Conservation (phyloP, 2,888 invertebrate genomes). For the Maniola hyperantus region DNA sequence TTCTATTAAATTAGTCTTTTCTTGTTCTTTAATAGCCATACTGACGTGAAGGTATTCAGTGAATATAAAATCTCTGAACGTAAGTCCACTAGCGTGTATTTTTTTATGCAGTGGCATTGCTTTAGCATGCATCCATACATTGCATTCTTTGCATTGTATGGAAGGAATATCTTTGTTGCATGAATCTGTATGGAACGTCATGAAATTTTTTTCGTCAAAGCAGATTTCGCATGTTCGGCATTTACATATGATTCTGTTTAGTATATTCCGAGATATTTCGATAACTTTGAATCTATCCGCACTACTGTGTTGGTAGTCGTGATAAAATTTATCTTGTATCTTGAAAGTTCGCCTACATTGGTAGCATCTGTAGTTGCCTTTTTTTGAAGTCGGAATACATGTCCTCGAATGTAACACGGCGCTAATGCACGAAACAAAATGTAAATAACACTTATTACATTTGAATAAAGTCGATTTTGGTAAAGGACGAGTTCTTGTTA, state of each 20-base stretch:
- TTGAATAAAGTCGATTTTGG: conserved; percentile 36
- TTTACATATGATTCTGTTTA: conserved; percentile 46
- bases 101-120: conserved; percentile 37
- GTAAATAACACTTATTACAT: conserved; percentile 41
- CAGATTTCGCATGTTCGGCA: conserved; percentile 51
- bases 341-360: conserved; percentile 50
- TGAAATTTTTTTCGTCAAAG: conserved; percentile 49
- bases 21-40: not conserved
- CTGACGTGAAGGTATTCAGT: conserved; percentile 17
- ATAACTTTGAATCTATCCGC: conserved; percentile 48
- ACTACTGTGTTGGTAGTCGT: conserved; percentile 51
- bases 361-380: conserved; percentile 36
- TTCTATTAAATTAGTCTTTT: not conserved
- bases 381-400: conserved; percentile 25
- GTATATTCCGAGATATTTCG: conserved; percentile 38
- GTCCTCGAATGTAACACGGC: conserved; percentile 35
- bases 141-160: conserved; percentile 45
- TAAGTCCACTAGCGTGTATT: conserved; percentile 36
- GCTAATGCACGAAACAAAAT: conserved; percentile 34
- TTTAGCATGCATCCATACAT: conserved; percentile 37
- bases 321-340: conserved; percentile 41
- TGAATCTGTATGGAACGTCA: conserved; percentile 41
- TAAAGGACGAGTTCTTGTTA: not conserved
- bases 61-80: conserved; percentile 26
- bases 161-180: conserved; percentile 37